Evolutionary conservation across 2,888 invertebrate genomes (phyloP).

Genomic region (Ochlodes sylvanus): DNA sequence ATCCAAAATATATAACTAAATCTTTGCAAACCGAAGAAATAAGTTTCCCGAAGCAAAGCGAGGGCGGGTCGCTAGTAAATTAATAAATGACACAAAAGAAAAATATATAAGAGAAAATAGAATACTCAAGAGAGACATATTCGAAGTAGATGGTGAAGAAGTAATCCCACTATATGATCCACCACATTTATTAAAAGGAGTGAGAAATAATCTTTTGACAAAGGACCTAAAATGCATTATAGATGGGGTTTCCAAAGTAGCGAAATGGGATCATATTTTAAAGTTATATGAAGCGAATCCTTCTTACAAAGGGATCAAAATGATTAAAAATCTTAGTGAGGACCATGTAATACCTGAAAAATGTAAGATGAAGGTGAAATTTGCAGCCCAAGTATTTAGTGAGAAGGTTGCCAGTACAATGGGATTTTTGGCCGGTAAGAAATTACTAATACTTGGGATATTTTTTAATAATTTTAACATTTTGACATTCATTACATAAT

Average conservation of each 20-base stretch:
- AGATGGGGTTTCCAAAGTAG: background rate
- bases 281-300: slow-evolving; percentile 1
- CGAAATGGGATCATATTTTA: slow-evolving; percentile 7
- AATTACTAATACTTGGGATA: too few species aligned
- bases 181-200: slow-evolving; percentile 3
- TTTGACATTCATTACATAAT: too few species aligned
- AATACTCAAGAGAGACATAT: background rate
- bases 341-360: too few species aligned
- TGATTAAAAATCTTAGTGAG: too few species aligned
- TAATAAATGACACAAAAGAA: background rate
- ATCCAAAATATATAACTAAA: too few species aligned
- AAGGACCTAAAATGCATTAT: background rate
- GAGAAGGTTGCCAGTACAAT: slow-evolving; percentile 12
- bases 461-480: background rate
- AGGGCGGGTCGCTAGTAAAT: too few species aligned
- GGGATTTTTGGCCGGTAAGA: slow-evolving; percentile 29
- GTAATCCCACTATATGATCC: background rate
- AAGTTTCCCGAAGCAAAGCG: too few species aligned
- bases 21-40: too few species aligned
- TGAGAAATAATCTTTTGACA: background rate
- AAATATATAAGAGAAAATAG: background rate
- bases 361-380: slow-evolving; percentile 18
- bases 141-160: slow-evolving; percentile 3
- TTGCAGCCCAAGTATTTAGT: slow-evolving; percentile 21
- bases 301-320: background rate